phyloP scores from a whole-genome alignment of 1,140 invertebrate genomes.

The Spodoptera litura region DNA sequence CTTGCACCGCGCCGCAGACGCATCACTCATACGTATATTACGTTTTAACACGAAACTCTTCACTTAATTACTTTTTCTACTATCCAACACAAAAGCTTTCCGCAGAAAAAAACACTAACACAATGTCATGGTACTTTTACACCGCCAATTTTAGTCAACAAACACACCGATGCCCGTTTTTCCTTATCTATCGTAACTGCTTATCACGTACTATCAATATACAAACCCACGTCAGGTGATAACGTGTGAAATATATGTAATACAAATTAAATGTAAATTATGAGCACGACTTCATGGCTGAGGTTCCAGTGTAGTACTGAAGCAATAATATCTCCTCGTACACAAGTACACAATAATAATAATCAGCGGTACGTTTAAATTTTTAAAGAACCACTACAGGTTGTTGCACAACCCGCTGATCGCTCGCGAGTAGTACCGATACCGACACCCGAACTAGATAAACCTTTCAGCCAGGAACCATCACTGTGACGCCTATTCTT shows the following conservation, averaged over 20 bases:
- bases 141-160: constrained; percentile 40
- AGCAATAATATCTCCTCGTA: constrained; percentile 48
- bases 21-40: constrained; percentile 77
- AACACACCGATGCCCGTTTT: constrained; percentile 39
- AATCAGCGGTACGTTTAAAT: constrained; percentile 52
- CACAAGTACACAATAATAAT: constrained; percentile 49
- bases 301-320: constrained; percentile 56
- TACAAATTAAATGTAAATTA: constrained; percentile 47
- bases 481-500: constrained; percentile 76
- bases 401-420: constrained; percentile 62
- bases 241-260: constrained; percentile 41
- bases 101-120: constrained; percentile 27
- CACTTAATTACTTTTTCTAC: constrained; percentile 35
- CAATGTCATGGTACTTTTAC: constrained; percentile 8
- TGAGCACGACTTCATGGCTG: constrained; percentile 57
- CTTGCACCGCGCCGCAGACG: constrained; percentile 78
- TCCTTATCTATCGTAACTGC: constrained; percentile 50
- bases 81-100: constrained; percentile 1
- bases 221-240: constrained; percentile 50
- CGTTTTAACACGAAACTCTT: constrained; percentile 50
- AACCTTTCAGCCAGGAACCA: constrained; percentile 60
- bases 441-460: constrained; percentile 33
- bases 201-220: constrained; percentile 52
- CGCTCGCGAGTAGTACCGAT: constrained; percentile 56
- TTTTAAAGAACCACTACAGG: constrained; percentile 48